Percentiles rank a stretch among this genome's conserved stretches.
These are phyloP conservation scores for Netelia virgata DNA, from an alignment of 2,888 invertebrate species.

Conservation along the genomic window DNA sequence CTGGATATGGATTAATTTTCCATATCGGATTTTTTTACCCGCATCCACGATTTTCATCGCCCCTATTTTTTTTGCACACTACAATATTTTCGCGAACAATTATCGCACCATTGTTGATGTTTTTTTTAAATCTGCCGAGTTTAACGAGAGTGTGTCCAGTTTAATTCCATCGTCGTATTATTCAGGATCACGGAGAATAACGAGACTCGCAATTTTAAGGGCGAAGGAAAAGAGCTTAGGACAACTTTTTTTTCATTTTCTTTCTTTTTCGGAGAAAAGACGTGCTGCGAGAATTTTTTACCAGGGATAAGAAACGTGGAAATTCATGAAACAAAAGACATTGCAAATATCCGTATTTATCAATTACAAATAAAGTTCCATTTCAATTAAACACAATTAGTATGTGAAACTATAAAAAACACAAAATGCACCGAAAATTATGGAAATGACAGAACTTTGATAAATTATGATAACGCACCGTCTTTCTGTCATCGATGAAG, in stretches of 20 bases:
- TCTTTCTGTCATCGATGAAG: too few relatives aligned
- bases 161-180: conserved; percentile 14
- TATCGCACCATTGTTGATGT: background rate
- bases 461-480: too few relatives aligned
- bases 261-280: background rate
- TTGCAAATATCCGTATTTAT: too few relatives aligned
- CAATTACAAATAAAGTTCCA: too few relatives aligned
- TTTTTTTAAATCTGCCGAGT: background rate
- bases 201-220: conserved; percentile 1
- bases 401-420: too few relatives aligned
- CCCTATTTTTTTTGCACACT: conserved; percentile 2
- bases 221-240: conserved; percentile 23
- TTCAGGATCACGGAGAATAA: conserved; percentile 28
- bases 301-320: background rate
- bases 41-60: conserved; percentile 28
- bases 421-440: too few relatives aligned
- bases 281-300: conserved; percentile 1
- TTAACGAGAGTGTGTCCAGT: conserved; percentile 9
- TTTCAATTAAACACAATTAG: too few relatives aligned
- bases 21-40: too few relatives aligned
- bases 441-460: too few relatives aligned
- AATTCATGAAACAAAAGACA: background rate
- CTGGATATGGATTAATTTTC: too few relatives aligned
- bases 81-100: conserved; percentile 29
- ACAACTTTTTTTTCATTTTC: conserved; percentile 8